Evolutionary conservation across 2,797 vertebrate genomes (phyloP).

Genomic region (Falco concolor): DNA sequence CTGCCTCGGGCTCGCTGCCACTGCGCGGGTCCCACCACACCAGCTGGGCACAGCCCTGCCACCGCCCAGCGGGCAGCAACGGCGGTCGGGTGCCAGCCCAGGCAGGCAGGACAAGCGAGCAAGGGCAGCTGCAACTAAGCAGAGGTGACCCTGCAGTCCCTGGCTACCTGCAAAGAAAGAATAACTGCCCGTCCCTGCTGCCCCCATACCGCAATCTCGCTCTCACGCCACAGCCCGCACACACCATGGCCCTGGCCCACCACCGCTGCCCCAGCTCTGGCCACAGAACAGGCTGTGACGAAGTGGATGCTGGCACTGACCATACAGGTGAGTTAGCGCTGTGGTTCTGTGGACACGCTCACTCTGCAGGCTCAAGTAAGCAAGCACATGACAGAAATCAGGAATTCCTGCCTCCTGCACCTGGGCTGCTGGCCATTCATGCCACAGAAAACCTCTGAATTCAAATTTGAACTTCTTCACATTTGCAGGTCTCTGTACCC

Average conservation of each 20-base stretch:
- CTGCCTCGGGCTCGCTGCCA: background rate
- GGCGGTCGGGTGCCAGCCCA: fast-evolving
- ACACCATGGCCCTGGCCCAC: background rate
- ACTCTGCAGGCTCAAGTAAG: background rate
- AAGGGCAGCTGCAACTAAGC: background rate
- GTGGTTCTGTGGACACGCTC: fast-evolving
- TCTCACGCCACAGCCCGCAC: background rate
- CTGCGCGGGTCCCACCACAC: fast-evolving
- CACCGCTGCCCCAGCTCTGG: background rate
- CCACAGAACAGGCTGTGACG: fast-evolving
- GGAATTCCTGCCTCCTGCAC: background rate
- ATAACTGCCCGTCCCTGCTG: fast-evolving
- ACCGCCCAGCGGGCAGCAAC: fast-evolving
- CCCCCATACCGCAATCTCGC: fast-evolving
- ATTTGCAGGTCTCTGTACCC: background rate
- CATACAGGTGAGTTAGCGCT: fast-evolving
- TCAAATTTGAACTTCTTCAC: background rate
- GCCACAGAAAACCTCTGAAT: background rate
- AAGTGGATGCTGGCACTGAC: background rate
- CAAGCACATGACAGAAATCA: background rate
- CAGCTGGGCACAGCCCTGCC: background rate
- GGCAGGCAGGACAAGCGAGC: background rate
- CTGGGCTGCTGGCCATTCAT: background rate
- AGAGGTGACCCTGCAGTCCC: background rate
- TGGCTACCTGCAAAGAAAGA: no score